Base-by-base conservation (phyloP, 1,140 invertebrate genomes). In the Pinna nobilis region DNA sequence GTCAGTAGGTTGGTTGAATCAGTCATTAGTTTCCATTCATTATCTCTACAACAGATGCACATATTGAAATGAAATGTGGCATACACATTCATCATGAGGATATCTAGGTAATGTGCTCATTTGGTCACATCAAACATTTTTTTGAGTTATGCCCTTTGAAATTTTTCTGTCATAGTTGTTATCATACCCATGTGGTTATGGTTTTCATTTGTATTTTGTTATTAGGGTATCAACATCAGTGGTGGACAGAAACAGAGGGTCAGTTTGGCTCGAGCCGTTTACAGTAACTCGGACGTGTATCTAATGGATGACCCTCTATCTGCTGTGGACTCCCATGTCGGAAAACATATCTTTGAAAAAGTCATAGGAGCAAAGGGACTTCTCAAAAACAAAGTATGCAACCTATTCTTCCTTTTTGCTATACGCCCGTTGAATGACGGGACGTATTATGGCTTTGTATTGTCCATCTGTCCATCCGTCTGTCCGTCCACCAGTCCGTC, bases 271-370 rank as follows among this genome's bases (percentile, higher is more conserved):
- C 67, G 90, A 30, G 89, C 90, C 13, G 86, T 90, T 2, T 91
- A 91, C 63, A 79, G 77, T 41, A 78, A 90, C 70, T 70, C 91
- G 18, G 93, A 95, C 79, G 91, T 95, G 74, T 94, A 94, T 82
- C 89, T 94, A 3, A 80, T 95, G 41, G 94, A 95, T 71, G 90
- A 91, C 71, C 89, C 90, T 18, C 78, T 91, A 7, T 87, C 86
- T 66, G 90, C 90, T 32, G 87, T 91, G 6, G 90, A 91, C 78
- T 73, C 87, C 11, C 89, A 90, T 72, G 89, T 91, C 11, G 85
- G 89, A 0, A 83, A 83, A 75, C 82, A 83, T 65, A 85, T 86
- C 55, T 86, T 84, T 70, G 65, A 80, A 18, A 73, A 82, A 23
- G 89, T 90, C 18, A 87, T 90, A 70, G 87, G 89, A 30, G 76